Evolutionary conservation across 2,797 vertebrate genomes (phyloP).

Genomic region (Rhinogobio ventralis): DNA sequence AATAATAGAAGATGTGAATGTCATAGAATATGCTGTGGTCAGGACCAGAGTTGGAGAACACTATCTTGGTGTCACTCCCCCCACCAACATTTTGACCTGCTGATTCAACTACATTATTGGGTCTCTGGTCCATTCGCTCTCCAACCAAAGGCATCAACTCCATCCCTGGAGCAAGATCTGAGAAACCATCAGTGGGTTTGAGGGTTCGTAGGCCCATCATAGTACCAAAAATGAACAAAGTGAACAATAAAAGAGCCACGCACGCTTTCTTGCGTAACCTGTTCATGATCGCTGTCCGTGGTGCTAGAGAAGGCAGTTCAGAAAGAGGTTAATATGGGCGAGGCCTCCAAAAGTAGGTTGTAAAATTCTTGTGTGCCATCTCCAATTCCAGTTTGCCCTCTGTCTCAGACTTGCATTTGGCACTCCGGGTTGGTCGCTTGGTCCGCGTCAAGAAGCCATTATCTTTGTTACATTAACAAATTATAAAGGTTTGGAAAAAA

Average conservation of each 20-base stretch:
- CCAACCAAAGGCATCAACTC: conserved; percentile 78
- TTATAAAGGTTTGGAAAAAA: background rate
- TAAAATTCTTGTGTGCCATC: background rate
- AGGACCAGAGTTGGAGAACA: conserved; percentile 72
- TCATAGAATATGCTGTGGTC: conserved; percentile 83
- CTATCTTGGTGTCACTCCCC: conserved; percentile 68
- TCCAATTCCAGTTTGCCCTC: background rate
- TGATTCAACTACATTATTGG: conserved; percentile 71
- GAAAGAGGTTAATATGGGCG: background rate
- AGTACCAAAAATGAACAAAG: conserved; percentile 87
- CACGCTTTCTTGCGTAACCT: conserved; percentile 85
- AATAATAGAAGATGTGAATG: conserved; percentile 89
- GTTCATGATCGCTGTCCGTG: conserved; percentile 76
- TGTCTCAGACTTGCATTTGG: background rate
- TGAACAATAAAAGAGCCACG: conserved; percentile 86
- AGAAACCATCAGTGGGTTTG: conserved; percentile 84
- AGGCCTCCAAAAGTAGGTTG: conserved; percentile 3
- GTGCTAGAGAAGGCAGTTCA: conserved; percentile 27
- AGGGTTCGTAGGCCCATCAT: conserved; percentile 89
- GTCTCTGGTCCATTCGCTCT: conserved; percentile 75
- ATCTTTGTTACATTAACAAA: background rate
- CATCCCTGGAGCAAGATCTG: conserved; percentile 81
- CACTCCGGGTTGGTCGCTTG: background rate
- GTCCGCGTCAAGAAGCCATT: background rate
- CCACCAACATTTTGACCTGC: conserved; percentile 69